Conservation (phyloP, 1,140 invertebrate species). For the Meloidogyne exigua region DNA sequence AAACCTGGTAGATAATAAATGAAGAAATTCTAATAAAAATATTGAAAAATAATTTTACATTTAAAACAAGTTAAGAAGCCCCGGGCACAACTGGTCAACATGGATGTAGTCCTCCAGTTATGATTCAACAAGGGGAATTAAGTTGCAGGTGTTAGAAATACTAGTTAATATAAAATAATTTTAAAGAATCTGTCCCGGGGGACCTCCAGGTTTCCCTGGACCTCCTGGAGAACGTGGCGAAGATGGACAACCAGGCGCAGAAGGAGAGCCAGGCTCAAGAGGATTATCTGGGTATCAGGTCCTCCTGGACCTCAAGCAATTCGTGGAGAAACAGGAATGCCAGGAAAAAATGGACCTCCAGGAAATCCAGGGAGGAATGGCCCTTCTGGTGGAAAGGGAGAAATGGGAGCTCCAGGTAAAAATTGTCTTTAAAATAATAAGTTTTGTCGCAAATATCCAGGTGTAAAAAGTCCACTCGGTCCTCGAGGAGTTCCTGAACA, state of each 20-base stretch:
- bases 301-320: constrained; percentile 18
- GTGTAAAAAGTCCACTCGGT: constrained; percentile 20
- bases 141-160: constrained; percentile 16
- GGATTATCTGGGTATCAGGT: constrained; percentile 17
- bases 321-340: constrained; percentile 15
- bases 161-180: background rate
- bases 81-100: constrained; percentile 6
- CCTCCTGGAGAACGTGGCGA: constrained; percentile 6
- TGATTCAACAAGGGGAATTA: constrained; percentile 29
- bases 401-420: constrained; percentile 23
- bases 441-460: too few species aligned
- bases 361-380: constrained; percentile 28
- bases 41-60: too few species aligned
- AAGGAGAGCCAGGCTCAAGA: constrained; percentile 2
- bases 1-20: constrained; percentile 12
- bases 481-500: constrained; percentile 12
- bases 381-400: constrained; percentile 16
- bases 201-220: constrained; percentile 29
- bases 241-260: constrained; percentile 12
- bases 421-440: too few species aligned
- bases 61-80: constrained; percentile 1
- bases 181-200: constrained; percentile 26
- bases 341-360: constrained; percentile 8
- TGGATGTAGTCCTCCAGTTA: constrained; percentile 25
- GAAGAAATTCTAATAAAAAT: too few species aligned